phyloP scores from a whole-genome alignment of 1,140 invertebrate genomes.

The Zaprionus vittiger region DNA sequence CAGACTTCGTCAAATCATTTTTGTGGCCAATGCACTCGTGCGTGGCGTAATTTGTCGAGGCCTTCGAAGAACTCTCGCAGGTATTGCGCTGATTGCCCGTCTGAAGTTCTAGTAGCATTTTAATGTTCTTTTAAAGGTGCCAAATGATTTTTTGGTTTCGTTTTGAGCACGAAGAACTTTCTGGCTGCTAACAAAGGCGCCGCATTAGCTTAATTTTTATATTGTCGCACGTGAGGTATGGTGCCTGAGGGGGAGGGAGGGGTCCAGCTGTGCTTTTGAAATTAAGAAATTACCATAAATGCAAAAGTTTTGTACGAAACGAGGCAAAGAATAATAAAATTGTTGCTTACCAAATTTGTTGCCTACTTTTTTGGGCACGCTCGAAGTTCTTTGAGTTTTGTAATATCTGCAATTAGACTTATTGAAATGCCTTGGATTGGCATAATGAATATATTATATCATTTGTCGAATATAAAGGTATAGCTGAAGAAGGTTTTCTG shows the following conservation, averaged over 20 bases:
- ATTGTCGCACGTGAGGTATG: slow-evolving; percentile 43
- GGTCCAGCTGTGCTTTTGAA: slow-evolving; percentile 3
- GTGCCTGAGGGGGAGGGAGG: not conserved
- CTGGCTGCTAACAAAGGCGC: slow-evolving; percentile 16
- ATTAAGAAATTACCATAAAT: slow-evolving; percentile 62
- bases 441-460: not conserved
- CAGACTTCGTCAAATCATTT: slow-evolving; percentile 66
- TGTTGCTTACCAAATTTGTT: slow-evolving; percentile 9
- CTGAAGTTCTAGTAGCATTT: slow-evolving; percentile 47
- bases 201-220: slow-evolving; percentile 52
- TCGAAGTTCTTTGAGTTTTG: slow-evolving; percentile 4
- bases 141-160: slow-evolving; percentile 57
- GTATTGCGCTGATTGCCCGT: slow-evolving; percentile 60
- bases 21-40: slow-evolving; percentile 71
- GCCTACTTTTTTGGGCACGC: slow-evolving; percentile 12
- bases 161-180: slow-evolving; percentile 1
- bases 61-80: not conserved
- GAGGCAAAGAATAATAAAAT: slow-evolving; percentile 28
- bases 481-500: not conserved
- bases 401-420: slow-evolving; percentile 6
- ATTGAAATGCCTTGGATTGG: slow-evolving; percentile 1
- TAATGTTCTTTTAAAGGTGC: slow-evolving; percentile 72
- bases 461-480: not conserved
- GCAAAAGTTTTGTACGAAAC: slow-evolving; percentile 20
- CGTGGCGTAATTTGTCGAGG: slow-evolving; percentile 75